phyloP scores from a whole-genome alignment of 2,797 vertebrate genomes.

The Melanotaenia trifasciata region DNA sequence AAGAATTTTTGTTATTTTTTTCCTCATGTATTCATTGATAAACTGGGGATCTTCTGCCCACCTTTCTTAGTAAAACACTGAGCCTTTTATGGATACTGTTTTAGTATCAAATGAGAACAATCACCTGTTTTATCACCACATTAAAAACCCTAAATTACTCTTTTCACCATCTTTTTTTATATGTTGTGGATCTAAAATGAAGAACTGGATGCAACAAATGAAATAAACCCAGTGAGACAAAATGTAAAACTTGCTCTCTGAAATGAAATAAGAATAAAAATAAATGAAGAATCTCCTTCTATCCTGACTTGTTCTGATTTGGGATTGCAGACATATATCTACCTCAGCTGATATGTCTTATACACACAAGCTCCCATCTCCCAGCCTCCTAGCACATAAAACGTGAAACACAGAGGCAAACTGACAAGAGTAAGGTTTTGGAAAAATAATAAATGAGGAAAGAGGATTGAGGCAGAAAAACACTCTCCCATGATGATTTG shows the following conservation, averaged over 20 bases:
- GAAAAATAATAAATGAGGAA: conserved; percentile 54
- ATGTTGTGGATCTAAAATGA: conserved; percentile 6
- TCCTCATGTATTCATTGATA: neutral
- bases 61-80: neutral
- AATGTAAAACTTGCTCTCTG: neutral
- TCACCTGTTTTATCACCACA: neutral
- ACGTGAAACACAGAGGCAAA: conserved; percentile 43
- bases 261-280: neutral
- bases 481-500: conserved; percentile 60
- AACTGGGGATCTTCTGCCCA: neutral
- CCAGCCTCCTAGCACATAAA: conserved; percentile 27
- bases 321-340: neutral
- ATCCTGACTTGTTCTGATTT: neutral
- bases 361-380: conserved; percentile 33
- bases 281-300: neutral
- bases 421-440: conserved; percentile 47
- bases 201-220: neutral
- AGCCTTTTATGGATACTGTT: neutral
- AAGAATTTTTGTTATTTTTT: neutral
- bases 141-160: conserved; percentile 6
- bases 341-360: conserved; percentile 41
- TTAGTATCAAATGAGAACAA: neutral
- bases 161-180: neutral
- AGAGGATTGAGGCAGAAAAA: conserved; percentile 57
- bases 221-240: neutral